Base-by-base conservation (phyloP, 1,140 invertebrate genomes). In the Cyrtorhinus lividipennis region DNA sequence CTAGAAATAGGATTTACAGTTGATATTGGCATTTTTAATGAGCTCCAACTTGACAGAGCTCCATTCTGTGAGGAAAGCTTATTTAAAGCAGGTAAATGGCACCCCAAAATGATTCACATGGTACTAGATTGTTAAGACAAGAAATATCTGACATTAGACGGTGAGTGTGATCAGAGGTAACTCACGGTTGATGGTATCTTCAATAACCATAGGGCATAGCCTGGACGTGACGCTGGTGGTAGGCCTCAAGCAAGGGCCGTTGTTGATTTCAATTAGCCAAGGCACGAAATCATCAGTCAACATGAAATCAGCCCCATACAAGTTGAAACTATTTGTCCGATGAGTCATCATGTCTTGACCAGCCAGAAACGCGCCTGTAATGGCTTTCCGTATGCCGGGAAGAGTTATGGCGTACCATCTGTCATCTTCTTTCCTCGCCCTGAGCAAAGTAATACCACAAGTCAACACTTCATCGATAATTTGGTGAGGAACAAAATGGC, bases 251-350 rank as follows among this genome's bases (percentile, higher is more conserved):
- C 91, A 90, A 0, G 92, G 92, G 74, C 89, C 90, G 5, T 88
- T 92, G 72, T 96, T 95, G 64, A 97, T 95, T 73, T 97, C 93
- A 66, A 97, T 89, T 0, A 95, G 75, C 90, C 91, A 95, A 0
- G 91, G 90, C 58, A 83, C 84, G 67, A 88, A 89, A 72, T 95
- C 89, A 64, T 93, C 88, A 61, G 86, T 87, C 10, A 83, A 68
- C 86, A 95, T 93, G 71, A 95, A 95, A 75, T 95, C 92, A 1
- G 92, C 92, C 45, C 92, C 92, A 68, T 92, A 95, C 2, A 95
- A 73, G 74, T 97, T 92, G 74, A 94, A 97, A 62, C 87, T 88
- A 67, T 92, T 92, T 68, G 85, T 87, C 56, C 90, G 77, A 23
- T 86, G 80, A 69, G 94, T 90, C 81, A 95, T 89, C 0, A 81